Percentiles rank a stretch among this genome's conserved stretches.
Evolutionary conservation across 2,113 vertebrate genomes (phyloP).

Genomic region (Misgurnus mizolepis): DNA sequence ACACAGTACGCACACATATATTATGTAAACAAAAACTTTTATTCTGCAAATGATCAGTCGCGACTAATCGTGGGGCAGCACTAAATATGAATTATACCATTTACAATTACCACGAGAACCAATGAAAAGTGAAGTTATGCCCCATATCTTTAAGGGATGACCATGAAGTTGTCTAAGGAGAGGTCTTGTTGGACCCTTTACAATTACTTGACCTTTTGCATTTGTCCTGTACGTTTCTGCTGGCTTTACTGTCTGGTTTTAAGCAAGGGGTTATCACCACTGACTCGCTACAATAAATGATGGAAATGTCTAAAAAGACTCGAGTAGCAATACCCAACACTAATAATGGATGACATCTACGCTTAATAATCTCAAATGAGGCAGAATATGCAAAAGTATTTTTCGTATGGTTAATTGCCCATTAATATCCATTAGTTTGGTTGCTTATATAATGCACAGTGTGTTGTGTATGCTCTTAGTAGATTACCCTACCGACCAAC

Average conservation of each 20-base stretch:
- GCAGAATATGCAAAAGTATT: conserved; percentile 36
- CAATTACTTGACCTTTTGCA: background rate
- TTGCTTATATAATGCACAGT: conserved; percentile 24
- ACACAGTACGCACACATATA: too few species aligned
- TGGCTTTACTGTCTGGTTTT: conserved; percentile 5
- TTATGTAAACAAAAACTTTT: too few species aligned
- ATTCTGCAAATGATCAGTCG: too few species aligned
- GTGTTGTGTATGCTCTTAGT: conserved; percentile 22
- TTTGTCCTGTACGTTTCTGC: background rate
- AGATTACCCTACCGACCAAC: conserved; percentile 4
- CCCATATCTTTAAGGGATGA: background rate
- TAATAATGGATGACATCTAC: conserved; percentile 38
- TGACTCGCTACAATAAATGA: background rate
- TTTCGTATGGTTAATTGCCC: background rate
- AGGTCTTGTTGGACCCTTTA: background rate
- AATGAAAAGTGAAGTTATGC: too few species aligned
- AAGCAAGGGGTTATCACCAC: background rate
- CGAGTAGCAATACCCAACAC: background rate
- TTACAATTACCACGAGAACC: too few species aligned
- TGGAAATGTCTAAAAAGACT: conserved; percentile 10
- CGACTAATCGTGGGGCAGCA: too few species aligned
- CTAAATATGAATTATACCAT: too few species aligned
- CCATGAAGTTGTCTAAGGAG: background rate
- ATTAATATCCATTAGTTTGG: conserved; percentile 45
- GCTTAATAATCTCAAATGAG: conserved; percentile 39